Evolutionary conservation across 2,888 invertebrate species (phyloP).

Genomic region (Cenopis cana): DNA sequence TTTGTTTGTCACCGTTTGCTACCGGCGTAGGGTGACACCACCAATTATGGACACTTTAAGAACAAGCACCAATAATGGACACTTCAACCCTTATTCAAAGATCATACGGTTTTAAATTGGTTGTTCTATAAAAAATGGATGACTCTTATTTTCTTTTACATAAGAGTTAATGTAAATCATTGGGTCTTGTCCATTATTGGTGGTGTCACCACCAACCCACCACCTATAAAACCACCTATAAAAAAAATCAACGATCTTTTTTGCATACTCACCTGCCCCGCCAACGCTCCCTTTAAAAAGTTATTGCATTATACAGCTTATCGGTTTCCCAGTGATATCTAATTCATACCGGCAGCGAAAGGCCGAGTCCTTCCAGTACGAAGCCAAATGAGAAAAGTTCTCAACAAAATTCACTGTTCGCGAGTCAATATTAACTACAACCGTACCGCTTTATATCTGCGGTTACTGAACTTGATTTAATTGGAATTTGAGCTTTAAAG

Average conservation of each 20-base stretch:
- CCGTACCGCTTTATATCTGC: conserved; percentile 58
- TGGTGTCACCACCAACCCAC: no score
- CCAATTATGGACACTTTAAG: no score
- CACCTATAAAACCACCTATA: no score
- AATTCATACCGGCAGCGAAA: conserved; percentile 53
- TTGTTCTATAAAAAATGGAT: no score
- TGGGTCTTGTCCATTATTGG: no score
- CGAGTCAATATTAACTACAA: conserved; percentile 83
- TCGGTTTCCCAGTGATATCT: conserved; percentile 49
- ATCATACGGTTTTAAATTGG: no score
- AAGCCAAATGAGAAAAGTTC: conserved; percentile 83
- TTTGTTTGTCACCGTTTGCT: no score
- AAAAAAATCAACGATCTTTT: not conserved
- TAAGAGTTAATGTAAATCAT: no score
- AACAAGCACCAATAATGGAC: no score
- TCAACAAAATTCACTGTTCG: conserved; percentile 75
- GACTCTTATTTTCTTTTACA: no score
- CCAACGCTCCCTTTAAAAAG: conserved; percentile 24
- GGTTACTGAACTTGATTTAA: conserved; percentile 35
- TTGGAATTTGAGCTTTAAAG: conserved; percentile 45
- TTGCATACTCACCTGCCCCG: not conserved
- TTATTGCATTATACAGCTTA: conserved; percentile 36
- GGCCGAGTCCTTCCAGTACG: conserved; percentile 59
- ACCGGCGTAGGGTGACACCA: no score
- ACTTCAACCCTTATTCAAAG: no score